Conservation (phyloP, 2,113 vertebrate species). For the Thunnus maccoyii region DNA sequence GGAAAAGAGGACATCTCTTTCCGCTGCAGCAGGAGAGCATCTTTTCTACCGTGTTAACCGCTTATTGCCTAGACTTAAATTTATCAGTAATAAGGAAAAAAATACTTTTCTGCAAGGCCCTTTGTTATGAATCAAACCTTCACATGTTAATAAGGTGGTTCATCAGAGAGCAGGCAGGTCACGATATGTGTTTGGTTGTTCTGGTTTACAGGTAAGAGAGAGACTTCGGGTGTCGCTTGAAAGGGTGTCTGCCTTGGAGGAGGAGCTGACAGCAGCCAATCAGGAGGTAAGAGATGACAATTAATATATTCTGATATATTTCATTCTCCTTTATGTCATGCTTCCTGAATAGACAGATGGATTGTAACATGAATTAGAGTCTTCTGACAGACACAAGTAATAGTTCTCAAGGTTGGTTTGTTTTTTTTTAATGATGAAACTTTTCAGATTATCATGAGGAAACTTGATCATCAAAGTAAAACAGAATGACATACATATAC, state of each 20-base stretch:
- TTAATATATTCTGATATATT: neutral
- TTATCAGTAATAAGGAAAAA: neutral
- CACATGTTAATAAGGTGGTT: neutral
- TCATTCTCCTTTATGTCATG: too few relatives aligned
- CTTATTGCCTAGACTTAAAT: neutral
- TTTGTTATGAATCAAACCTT: neutral
- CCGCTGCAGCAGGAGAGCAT: neutral
- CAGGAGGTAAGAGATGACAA: constrained; percentile 89
- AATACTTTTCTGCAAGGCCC: neutral
- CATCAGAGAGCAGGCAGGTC: neutral
- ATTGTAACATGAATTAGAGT: too few relatives aligned
- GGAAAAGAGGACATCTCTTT: constrained; percentile 8
- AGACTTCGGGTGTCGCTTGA: constrained; percentile 97
- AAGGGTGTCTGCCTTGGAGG: constrained; percentile 96
- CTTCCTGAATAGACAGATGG: too few relatives aligned
- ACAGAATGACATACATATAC: too few relatives aligned
- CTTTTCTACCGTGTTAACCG: constrained; percentile 20
- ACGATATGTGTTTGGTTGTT: neutral
- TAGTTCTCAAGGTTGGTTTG: neutral
- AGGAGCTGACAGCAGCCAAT: constrained; percentile 96
- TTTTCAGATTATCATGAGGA: too few relatives aligned
- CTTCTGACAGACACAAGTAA: too few relatives aligned
- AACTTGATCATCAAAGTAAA: too few relatives aligned
- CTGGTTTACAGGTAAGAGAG: constrained; percentile 78
- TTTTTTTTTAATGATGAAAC: neutral